phyloP scores from a whole-genome alignment of 2,888 invertebrate species.

The Platynereis dumerilii region DNA sequence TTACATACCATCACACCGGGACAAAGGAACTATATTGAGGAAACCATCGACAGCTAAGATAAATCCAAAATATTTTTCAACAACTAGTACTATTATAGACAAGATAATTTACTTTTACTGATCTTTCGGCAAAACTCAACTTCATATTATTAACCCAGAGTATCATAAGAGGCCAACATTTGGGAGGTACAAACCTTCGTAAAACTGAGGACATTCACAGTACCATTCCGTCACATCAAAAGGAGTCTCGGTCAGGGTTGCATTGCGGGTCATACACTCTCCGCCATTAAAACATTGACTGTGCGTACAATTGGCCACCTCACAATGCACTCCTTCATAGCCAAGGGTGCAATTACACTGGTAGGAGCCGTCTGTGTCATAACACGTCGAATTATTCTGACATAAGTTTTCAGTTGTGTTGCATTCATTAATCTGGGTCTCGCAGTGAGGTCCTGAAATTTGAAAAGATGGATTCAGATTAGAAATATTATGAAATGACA shows the following conservation, averaged over 20 bases:
- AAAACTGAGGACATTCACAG: constrained; percentile 23
- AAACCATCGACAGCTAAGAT: no score
- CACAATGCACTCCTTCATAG: constrained; percentile 28
- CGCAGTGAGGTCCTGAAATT: constrained; percentile 12
- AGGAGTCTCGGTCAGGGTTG: neutral
- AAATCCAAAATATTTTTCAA: no score
- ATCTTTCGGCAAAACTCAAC: no score
- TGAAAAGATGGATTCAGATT: neutral
- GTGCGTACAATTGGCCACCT: constrained; percentile 18
- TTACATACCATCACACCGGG: no score
- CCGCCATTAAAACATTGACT: constrained; percentile 6
- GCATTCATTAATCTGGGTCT: constrained; percentile 26
- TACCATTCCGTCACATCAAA: constrained; percentile 11
- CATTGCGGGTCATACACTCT: neutral
- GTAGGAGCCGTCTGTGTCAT: constrained; percentile 20
- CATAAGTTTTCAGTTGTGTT: constrained; percentile 8
- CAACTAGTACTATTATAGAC: no score
- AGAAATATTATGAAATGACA: neutral
- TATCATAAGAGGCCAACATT: no score
- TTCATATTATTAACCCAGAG: no score
- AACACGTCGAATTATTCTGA: constrained; percentile 18
- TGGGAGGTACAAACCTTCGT: constrained; percentile 32
- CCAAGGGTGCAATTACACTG: constrained; percentile 27
- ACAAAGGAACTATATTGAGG: no score
- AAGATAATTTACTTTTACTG: no score